Evolutionary conservation across 2,888 invertebrate genomes (phyloP).

Genomic region (Andrena chrysosceles): DNA sequence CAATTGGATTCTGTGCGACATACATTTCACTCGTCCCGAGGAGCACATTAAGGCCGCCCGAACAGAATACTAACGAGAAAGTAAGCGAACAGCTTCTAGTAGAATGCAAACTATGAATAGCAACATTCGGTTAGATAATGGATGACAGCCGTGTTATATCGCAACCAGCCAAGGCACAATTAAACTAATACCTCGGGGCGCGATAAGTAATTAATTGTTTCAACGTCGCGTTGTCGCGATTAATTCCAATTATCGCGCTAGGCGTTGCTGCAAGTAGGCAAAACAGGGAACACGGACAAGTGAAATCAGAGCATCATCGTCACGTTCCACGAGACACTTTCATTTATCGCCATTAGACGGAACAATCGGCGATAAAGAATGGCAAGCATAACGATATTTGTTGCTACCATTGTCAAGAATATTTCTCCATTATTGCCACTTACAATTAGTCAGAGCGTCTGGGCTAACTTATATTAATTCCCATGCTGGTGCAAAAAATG

Average conservation of each 20-base stretch:
- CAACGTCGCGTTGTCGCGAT: conserved; percentile 8
- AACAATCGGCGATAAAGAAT: too few relatives aligned
- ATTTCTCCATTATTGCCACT: too few relatives aligned
- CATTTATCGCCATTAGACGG: background rate
- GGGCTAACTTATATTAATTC: too few relatives aligned
- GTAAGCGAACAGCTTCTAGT: conserved; percentile 20
- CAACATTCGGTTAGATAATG: conserved; percentile 21
- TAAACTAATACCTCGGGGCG: conserved; percentile 24
- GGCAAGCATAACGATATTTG: too few relatives aligned
- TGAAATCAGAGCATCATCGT: background rate
- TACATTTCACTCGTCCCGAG: background rate
- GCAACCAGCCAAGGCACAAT: conserved; percentile 26
- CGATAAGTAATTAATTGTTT: conserved; percentile 39
- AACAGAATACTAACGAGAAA: conserved; percentile 13
- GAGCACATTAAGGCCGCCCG: background rate
- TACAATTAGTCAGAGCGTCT: too few relatives aligned
- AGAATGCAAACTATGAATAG: conserved; percentile 32
- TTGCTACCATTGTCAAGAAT: too few relatives aligned
- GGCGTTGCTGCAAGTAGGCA: background rate
- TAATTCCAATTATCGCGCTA: conserved; percentile 20
- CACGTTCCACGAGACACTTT: conserved; percentile 6
- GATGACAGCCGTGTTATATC: conserved; percentile 26
- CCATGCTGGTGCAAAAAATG: too few relatives aligned
- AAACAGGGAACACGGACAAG: conserved; percentile 1
- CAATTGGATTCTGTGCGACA: background rate